These are phyloP conservation scores for Thamnophis sirtalis DNA, from an alignment of 2,113 vertebrate genomes.

Conservation along the genomic window DNA sequence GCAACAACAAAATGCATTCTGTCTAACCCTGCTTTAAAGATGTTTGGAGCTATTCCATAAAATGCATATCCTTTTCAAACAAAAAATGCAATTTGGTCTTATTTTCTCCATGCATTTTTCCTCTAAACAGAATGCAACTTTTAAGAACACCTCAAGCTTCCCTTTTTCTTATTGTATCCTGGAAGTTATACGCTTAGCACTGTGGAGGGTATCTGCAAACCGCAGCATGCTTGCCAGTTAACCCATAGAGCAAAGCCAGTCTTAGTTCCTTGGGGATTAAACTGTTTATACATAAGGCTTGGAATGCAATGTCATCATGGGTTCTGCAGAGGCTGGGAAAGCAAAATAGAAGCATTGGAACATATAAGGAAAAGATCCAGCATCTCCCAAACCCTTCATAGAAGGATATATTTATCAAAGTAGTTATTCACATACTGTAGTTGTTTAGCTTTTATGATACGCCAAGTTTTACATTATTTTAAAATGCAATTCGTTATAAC, in stretches of 20 bases:
- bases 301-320: not conserved
- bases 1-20: not conserved
- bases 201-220: not conserved
- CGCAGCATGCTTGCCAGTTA: not conserved
- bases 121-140: not conserved
- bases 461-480: not conserved
- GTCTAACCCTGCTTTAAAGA: not conserved
- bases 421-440: not conserved
- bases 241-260: not conserved
- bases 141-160: not conserved
- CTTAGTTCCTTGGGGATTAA: not conserved
- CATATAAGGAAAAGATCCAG: not conserved
- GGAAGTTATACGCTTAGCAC: not conserved
- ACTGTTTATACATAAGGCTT: not conserved
- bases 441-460: not conserved
- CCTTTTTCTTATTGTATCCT: not conserved
- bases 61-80: not conserved
- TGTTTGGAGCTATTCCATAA: not conserved
- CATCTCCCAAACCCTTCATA: not conserved
- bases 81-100: not conserved
- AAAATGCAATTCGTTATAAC: not conserved
- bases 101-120: not conserved
- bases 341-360: not conserved
- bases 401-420: not conserved
- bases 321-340: not conserved